Conservation (phyloP, 2,113 vertebrate species). For the Polypterus senegalus region DNA sequence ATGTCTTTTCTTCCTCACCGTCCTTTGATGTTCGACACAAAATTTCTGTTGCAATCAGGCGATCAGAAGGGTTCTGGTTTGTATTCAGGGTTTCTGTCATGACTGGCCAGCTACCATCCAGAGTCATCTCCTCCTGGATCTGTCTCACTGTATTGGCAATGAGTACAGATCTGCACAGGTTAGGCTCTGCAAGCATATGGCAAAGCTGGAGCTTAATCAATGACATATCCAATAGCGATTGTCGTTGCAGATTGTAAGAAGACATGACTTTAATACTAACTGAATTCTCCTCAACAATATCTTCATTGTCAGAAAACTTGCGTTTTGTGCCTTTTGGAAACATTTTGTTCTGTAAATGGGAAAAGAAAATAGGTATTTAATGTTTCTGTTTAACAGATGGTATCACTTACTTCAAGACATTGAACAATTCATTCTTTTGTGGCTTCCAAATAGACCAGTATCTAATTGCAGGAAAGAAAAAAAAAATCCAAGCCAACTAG, state of each 20-base stretch:
- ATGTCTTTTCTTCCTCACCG: constrained; percentile 50
- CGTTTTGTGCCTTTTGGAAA: constrained; percentile 82
- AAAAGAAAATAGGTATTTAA: constrained; percentile 13
- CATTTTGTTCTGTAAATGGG: constrained; percentile 61
- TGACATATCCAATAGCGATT: constrained; percentile 93
- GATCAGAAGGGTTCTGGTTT: constrained; percentile 62
- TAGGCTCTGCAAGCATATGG: constrained; percentile 92
- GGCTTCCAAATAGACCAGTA: too few species aligned
- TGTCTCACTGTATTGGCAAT: constrained; percentile 95
- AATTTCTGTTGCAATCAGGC: constrained; percentile 82
- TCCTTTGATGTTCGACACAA: constrained; percentile 69
- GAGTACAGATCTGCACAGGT: constrained; percentile 89
- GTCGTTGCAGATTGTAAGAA: constrained; percentile 80
- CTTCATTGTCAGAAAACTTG: constrained; percentile 68
- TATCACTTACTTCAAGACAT: too few species aligned
- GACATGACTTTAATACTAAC: constrained; percentile 44
- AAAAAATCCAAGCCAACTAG: too few species aligned
- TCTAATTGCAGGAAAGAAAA: too few species aligned
- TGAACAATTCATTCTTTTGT: too few species aligned
- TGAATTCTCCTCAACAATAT: constrained; percentile 44
- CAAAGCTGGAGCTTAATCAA: constrained; percentile 96
- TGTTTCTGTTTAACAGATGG: too few species aligned
- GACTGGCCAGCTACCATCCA: constrained; percentile 77
- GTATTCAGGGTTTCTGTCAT: constrained; percentile 54
- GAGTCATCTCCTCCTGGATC: constrained; percentile 94